Conservation (phyloP, 2,888 invertebrate genomes). For the Meandrusa payeni region DNA sequence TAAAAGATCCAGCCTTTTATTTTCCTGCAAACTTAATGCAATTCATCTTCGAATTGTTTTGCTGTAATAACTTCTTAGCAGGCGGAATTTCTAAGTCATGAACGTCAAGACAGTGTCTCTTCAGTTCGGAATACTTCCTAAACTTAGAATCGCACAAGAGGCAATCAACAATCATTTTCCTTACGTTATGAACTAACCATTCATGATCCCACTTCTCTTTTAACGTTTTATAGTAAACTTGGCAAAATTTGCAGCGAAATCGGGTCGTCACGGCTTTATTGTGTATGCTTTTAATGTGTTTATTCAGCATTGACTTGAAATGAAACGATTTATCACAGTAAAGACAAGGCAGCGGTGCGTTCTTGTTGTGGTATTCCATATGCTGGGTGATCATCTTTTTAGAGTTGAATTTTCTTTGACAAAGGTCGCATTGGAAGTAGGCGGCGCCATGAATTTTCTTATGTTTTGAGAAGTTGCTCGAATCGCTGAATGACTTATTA, state of each 20-base stretch:
- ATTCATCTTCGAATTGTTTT: slow-evolving; percentile 18
- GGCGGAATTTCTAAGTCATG: slow-evolving; percentile 54
- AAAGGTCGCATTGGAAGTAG: slow-evolving; percentile 67
- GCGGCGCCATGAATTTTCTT: slow-evolving; percentile 69
- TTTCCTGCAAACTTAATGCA: slow-evolving; percentile 14
- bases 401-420: slow-evolving; percentile 70
- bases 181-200: slow-evolving; percentile 63
- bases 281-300: slow-evolving; percentile 61
- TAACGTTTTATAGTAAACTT: slow-evolving; percentile 47
- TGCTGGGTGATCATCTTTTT: slow-evolving; percentile 69
- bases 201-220: slow-evolving; percentile 76
- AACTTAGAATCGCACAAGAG: slow-evolving; percentile 58
- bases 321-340: slow-evolving; percentile 59
- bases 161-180: slow-evolving; percentile 68
- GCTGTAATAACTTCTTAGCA: slow-evolving; percentile 48
- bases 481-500: slow-evolving; percentile 73
- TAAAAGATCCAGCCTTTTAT: slow-evolving; percentile 9
- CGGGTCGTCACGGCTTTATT: slow-evolving; percentile 41
- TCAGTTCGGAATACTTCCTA: slow-evolving; percentile 64
- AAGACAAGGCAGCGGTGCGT: slow-evolving; percentile 51
- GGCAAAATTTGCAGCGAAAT: slow-evolving; percentile 60
- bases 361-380: slow-evolving; percentile 65
- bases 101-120: slow-evolving; percentile 49
- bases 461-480: slow-evolving; percentile 75
- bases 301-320: slow-evolving; percentile 68